Conservation (phyloP, 1,140 invertebrate species). For the Nomia melanderi region DNA sequence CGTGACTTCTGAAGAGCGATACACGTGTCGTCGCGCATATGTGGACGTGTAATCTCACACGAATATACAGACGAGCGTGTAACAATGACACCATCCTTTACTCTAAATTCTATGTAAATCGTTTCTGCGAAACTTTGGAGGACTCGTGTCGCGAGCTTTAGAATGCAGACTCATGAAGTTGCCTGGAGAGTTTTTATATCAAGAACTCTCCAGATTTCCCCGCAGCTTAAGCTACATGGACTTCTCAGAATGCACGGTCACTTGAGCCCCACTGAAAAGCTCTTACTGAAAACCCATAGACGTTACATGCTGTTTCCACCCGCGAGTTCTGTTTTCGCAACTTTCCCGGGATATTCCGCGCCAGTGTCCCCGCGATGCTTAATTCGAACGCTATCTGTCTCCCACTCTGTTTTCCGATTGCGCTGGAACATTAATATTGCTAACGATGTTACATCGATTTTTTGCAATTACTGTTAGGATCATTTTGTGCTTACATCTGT, state of each 20-base stretch:
- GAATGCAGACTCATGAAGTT: constrained; percentile 58
- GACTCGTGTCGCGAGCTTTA: constrained; percentile 57
- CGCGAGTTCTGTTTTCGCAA: constrained; percentile 30
- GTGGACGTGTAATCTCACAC: not conserved
- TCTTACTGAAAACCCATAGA: constrained; percentile 56
- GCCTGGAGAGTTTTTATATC: constrained; percentile 62
- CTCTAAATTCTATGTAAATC: constrained; percentile 58
- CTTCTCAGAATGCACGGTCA: constrained; percentile 43
- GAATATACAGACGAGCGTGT: not conserved
- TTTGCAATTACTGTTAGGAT: too few relatives aligned
- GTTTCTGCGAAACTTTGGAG: constrained; percentile 60
- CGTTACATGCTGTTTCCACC: constrained; percentile 28
- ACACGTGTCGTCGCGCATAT: too few relatives aligned
- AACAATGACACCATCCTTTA: constrained; percentile 32
- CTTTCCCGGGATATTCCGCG: not conserved
- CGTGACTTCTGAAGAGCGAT: not conserved
- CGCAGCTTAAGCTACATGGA: constrained; percentile 47
- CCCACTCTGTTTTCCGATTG: too few relatives aligned
- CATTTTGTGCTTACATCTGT: too few relatives aligned
- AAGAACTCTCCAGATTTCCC: constrained; percentile 58
- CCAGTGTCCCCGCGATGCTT: too few relatives aligned
- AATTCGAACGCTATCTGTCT: too few relatives aligned
- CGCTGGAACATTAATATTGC: too few relatives aligned
- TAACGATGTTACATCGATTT: too few relatives aligned
- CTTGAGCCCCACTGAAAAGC: constrained; percentile 53